A percentile compares a stretch with the other conserved stretches of the same genome.
These are phyloP conservation scores for Anagrus nilaparvatae DNA, from an alignment of 1,140 invertebrate genomes.

Conservation along the genomic window DNA sequence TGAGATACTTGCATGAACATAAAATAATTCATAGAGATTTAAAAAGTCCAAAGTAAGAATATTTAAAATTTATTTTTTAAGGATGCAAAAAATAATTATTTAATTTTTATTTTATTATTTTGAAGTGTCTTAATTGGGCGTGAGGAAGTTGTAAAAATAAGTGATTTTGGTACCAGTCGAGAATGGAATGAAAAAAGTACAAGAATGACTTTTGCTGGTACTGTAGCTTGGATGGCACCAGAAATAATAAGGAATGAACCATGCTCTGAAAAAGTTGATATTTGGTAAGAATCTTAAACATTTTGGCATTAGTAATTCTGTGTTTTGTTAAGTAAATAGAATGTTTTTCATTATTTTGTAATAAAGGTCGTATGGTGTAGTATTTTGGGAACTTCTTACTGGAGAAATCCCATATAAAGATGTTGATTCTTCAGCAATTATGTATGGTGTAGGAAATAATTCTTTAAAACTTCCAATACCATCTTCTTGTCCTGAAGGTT, in stretches of 20 bases:
- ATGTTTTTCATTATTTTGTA: conserved; percentile 4
- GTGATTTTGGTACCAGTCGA: conserved; percentile 93
- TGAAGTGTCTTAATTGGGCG: conserved; percentile 88
- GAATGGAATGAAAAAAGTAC: conserved; percentile 93
- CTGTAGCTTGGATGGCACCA: conserved; percentile 98
- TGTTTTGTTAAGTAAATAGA: background rate
- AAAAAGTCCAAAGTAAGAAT: conserved; percentile 83
- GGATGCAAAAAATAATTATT: conserved; percentile 6
- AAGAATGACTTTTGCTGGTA: conserved; percentile 95
- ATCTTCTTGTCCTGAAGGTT: conserved; percentile 75
- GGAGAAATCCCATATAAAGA: conserved; percentile 95
- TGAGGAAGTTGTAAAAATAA: conserved; percentile 89
- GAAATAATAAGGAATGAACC: conserved; percentile 95
- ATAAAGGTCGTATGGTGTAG: conserved; percentile 83
- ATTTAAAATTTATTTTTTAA: conserved; percentile 10
- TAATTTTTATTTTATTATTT: conserved; percentile 29
- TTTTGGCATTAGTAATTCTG: conserved; percentile 2
- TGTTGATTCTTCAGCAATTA: conserved; percentile 92
- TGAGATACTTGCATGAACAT: conserved; percentile 91
- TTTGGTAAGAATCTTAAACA: conserved; percentile 56
- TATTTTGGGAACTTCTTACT: conserved; percentile 93
- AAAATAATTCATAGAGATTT: conserved; percentile 97
- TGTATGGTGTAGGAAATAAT: conserved; percentile 94
- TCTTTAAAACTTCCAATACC: conserved; percentile 86
- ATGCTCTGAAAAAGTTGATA: conserved; percentile 93